Evolutionary conservation across 2,888 invertebrate species (phyloP).

Genomic region (Piscicola geometra): DNA sequence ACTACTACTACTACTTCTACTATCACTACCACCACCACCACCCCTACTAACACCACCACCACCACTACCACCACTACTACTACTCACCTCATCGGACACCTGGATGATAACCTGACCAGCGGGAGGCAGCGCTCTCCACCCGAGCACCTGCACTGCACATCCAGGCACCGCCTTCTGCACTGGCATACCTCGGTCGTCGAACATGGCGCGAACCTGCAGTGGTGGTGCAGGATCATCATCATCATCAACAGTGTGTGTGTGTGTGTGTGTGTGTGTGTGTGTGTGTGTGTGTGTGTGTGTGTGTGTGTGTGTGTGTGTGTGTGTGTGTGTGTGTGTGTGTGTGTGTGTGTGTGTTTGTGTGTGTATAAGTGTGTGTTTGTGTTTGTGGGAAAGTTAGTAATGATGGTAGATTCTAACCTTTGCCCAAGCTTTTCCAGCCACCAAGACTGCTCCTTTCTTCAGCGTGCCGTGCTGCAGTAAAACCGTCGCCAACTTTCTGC

Average conservation of each 20-base stretch:
- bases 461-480: slow-evolving; percentile 80
- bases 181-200: slow-evolving; percentile 69
- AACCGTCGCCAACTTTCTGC: slow-evolving; percentile 74
- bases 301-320: no score
- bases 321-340: no score
- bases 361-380: no score
- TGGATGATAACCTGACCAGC: slow-evolving; percentile 84
- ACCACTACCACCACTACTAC: neutral
- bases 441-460: slow-evolving; percentile 69
- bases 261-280: no score
- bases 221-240: no score
- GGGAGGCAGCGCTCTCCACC: slow-evolving; percentile 78
- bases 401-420: no score
- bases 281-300: no score
- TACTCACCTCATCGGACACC: slow-evolving; percentile 67
- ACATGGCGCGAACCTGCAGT: slow-evolving; percentile 67
- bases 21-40: no score
- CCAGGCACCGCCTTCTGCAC: slow-evolving; percentile 71
- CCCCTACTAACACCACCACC: no score
- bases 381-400: no score
- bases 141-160: slow-evolving; percentile 76
- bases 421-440: slow-evolving; percentile 78
- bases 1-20: neutral
- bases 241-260: no score
- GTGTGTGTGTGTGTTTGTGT: no score